Percentiles rank a stretch among this genome's conserved stretches.
Evolutionary conservation across 2,888 invertebrate genomes (phyloP).

Genomic region (Fragum sueziense): DNA sequence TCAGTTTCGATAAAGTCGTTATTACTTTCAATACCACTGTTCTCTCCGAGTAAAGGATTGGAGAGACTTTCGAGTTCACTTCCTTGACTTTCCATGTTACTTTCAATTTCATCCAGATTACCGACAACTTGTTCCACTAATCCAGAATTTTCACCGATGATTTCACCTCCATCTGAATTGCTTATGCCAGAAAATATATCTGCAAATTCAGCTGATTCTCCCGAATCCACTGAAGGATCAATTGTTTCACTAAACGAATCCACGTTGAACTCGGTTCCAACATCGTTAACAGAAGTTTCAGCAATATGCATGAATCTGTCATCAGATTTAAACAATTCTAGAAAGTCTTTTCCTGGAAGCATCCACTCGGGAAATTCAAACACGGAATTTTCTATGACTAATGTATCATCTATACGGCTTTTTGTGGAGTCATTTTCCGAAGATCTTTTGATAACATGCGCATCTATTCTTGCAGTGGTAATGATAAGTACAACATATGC

Average conservation of each 20-base stretch:
- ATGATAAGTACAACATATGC: background rate
- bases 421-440: background rate
- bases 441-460: background rate
- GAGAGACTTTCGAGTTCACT: background rate
- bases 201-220: background rate
- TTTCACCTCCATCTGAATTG: background rate
- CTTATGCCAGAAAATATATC: background rate
- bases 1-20: background rate
- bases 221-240: background rate
- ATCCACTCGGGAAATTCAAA: background rate
- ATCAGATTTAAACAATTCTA: slow-evolving; percentile 3
- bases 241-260: background rate
- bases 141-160: background rate
- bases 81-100: background rate
- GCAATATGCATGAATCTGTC: background rate
- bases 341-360: background rate
- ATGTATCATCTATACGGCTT: background rate
- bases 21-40: background rate
- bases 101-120: background rate
- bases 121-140: background rate
- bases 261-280: no score
- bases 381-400: background rate
- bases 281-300: background rate
- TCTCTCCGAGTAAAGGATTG: background rate
- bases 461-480: background rate